These are phyloP conservation scores for Rhinolophus ferrumequinum DNA, from an alignment of 2,113 vertebrate species.

Conservation along the genomic window DNA sequence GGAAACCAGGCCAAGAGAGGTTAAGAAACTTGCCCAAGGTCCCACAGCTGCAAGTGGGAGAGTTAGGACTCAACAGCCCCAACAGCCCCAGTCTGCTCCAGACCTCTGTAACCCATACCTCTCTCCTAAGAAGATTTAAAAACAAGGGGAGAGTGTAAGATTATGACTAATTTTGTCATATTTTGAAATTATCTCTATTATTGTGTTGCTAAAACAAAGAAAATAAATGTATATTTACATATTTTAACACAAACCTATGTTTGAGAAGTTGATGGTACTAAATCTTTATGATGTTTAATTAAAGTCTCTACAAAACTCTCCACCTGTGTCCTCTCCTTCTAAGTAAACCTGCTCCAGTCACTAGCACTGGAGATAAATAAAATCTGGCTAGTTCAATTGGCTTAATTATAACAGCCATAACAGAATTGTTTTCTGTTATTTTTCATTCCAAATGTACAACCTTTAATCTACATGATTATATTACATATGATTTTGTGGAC, in stretches of 20 bases:
- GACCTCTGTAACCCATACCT: background rate
- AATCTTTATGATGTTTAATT: background rate
- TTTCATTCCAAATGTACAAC: constrained; percentile 8
- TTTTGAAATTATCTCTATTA: background rate
- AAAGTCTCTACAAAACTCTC: background rate
- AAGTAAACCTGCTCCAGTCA: background rate
- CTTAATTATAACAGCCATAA: background rate
- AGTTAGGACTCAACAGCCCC: background rate
- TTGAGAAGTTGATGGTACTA: background rate
- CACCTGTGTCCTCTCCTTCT: background rate
- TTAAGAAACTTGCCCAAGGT: background rate
- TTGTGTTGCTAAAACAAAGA: background rate
- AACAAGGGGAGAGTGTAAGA: background rate
- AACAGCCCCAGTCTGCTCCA: background rate
- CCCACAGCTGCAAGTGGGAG: background rate
- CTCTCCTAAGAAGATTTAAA: background rate
- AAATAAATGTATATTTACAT: background rate
- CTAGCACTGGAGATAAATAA: background rate
- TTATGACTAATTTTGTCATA: background rate
- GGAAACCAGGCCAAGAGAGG: background rate
- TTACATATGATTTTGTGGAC: background rate
- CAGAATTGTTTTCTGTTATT: background rate
- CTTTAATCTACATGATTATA: background rate
- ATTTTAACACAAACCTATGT: background rate
- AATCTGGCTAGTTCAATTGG: background rate